Evolutionary conservation across 2,888 invertebrate species (phyloP), one percentile per base, ranked within the genome.

Genomic region (Orthosia gothica): DNA sequence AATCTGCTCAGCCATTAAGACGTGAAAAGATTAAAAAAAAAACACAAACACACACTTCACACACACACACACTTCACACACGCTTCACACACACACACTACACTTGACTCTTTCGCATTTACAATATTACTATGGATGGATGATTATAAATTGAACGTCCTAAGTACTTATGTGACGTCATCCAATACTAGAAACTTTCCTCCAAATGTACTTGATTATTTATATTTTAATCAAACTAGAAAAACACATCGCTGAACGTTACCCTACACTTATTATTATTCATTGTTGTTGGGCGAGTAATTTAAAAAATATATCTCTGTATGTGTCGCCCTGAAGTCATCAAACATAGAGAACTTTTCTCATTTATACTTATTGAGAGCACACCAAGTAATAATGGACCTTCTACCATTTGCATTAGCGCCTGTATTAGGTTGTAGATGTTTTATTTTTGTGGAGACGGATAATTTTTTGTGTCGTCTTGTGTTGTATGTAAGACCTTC

Each of bases 271-370:
- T 68, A n/a, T 73, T 72, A 62, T 67, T 75, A 79, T 79, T 74
- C 70, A 73, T 80, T 68, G 75, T 69, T 78, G 59, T 83, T 67
- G 62, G 20, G 68, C 18, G 67, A 83, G 70, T 75, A 83, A 87
- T 80, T 80, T 76, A 83, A 87, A 87, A 79, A 84, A 76, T 54
- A 66, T 66, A 83, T 79, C 55, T 70, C 55, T 70, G 68, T 72
- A 64, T 83, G 57, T 87, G 64, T 80, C 65, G 64, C 75, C 72
- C 81, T 65, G 72, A 79, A 82, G 83, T 81, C 84, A 83, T 88
- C 79, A 87, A 86, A 81, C 80, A 83, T 71, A 64, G 61, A 9
- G 69, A 89, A 89, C 87, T 89, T 89, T 89, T 89, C 87, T 89
- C 88, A 83, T 89, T 88, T 87, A 77, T 75, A 47, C 55, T 87